Conservation (phyloP, 2,888 invertebrate species). For the Stenurella melanura region DNA sequence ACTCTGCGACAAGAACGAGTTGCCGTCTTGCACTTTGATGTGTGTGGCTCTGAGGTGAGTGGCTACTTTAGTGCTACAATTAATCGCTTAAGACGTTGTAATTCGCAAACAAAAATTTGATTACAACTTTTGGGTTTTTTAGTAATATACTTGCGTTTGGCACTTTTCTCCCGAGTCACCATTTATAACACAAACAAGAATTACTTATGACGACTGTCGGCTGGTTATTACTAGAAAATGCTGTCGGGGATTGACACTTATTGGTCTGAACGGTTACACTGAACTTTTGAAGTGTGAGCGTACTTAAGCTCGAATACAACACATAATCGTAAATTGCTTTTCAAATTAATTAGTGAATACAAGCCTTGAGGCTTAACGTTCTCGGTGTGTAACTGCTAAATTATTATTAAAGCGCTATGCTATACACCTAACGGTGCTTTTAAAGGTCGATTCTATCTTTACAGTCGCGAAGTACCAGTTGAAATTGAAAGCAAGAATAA, state of each 20-base stretch:
- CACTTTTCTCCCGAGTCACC: too few relatives aligned
- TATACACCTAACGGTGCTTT: not conserved
- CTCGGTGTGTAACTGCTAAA: not conserved
- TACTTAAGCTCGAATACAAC: not conserved
- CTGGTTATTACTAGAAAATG: not conserved
- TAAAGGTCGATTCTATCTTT: not conserved
- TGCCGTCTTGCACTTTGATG: too few relatives aligned
- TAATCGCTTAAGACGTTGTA: too few relatives aligned
- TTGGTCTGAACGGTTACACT: not conserved
- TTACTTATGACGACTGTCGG: not conserved
- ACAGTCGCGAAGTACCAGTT: not conserved
- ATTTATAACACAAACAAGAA: not conserved
- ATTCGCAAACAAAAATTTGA: too few relatives aligned
- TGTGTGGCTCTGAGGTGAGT: too few relatives aligned
- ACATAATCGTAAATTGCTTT: not conserved
- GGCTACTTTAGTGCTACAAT: too few relatives aligned
- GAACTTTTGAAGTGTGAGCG: not conserved
- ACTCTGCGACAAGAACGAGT: too few relatives aligned
- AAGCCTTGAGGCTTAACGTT: slow-evolving; percentile 20
- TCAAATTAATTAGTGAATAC: not conserved
- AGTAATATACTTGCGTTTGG: too few relatives aligned
- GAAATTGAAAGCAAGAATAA: not conserved
- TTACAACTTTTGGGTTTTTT: too few relatives aligned
- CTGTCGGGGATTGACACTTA: not conserved
- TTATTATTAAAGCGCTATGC: not conserved